A percentile compares a stretch with the other conserved stretches of the same genome.
Evolutionary conservation across 2,888 invertebrate genomes (phyloP).

Genomic region (Cristatella mucedo): DNA sequence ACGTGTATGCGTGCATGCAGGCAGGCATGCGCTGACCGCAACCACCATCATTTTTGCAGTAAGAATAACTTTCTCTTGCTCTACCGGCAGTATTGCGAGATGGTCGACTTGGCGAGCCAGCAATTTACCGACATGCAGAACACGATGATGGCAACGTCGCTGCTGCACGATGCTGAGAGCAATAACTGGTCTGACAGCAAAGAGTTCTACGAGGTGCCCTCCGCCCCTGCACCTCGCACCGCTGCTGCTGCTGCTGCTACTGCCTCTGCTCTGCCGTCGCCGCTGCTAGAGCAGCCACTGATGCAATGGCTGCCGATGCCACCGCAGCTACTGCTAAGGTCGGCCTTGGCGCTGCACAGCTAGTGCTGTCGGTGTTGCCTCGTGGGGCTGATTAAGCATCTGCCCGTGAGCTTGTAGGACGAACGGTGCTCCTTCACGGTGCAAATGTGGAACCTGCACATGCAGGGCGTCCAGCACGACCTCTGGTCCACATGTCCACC

Average conservation of each 20-base stretch:
- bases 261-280: too few species aligned
- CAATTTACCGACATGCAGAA: constrained; percentile 23
- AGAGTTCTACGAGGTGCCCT: constrained; percentile 31
- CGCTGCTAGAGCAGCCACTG: too few species aligned
- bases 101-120: constrained; percentile 24
- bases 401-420: constrained; percentile 23
- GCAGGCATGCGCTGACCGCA: too few species aligned
- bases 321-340: background rate
- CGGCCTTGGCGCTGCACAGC: background rate
- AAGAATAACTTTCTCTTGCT: constrained; percentile 24
- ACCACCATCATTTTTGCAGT: too few species aligned
- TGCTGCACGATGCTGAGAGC: constrained; percentile 30
- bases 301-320: too few species aligned
- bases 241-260: too few species aligned
- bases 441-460: constrained; percentile 33
- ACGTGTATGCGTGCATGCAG: too few species aligned
- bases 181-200: constrained; percentile 28
- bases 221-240: too few species aligned
- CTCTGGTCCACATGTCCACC: constrained; percentile 31
- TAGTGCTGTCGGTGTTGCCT: background rate
- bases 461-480: constrained; percentile 23
- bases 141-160: constrained; percentile 21
- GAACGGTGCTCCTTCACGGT: constrained; percentile 31
- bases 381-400: too few species aligned
- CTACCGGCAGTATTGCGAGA: constrained; percentile 26